phyloP scores from a whole-genome alignment of 2,888 invertebrate genomes.

The Lottia gigantea region DNA sequence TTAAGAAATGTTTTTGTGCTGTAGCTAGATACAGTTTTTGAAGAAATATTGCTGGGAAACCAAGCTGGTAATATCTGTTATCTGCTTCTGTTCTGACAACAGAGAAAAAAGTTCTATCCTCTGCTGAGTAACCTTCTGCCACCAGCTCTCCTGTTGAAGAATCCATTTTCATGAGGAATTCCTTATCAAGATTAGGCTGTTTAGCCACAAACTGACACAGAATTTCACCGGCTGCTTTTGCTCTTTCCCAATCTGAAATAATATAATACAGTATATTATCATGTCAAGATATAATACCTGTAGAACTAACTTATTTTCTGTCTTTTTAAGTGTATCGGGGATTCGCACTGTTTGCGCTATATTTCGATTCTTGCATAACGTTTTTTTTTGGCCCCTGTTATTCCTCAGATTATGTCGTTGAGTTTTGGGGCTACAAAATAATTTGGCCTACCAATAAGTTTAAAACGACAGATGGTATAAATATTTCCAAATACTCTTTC shows the following conservation, averaged over 20 bases:
- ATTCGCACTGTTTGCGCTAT: no score
- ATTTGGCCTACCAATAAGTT: no score
- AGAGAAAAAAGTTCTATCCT: slow-evolving; percentile 12
- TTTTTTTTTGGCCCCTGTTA: no score
- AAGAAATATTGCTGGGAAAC: slow-evolving; percentile 16
- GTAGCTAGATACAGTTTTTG: slow-evolving; percentile 14
- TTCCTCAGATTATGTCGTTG: no score
- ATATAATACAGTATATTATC: no score
- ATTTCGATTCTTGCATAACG: no score
- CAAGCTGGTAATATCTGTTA: slow-evolving; percentile 15
- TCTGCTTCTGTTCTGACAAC: slow-evolving; percentile 9
- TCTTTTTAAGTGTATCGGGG: no score
- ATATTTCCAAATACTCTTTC: no score
- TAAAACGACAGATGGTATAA: no score
- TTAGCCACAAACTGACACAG: slow-evolving; percentile 11
- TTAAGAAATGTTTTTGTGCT: slow-evolving; percentile 12
- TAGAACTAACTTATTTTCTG: no score
- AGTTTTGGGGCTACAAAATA: no score
- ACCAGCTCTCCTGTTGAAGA: slow-evolving; percentile 8
- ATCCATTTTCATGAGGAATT: slow-evolving; percentile 21
- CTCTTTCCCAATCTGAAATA: slow-evolving; percentile 13
- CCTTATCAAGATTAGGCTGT: slow-evolving; percentile 18
- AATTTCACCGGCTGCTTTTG: neutral
- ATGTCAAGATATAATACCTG: no score
- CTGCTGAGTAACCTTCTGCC: slow-evolving; percentile 6